Evolutionary conservation across 2,888 invertebrate species (phyloP).

Genomic region (Operophtera brumata): DNA sequence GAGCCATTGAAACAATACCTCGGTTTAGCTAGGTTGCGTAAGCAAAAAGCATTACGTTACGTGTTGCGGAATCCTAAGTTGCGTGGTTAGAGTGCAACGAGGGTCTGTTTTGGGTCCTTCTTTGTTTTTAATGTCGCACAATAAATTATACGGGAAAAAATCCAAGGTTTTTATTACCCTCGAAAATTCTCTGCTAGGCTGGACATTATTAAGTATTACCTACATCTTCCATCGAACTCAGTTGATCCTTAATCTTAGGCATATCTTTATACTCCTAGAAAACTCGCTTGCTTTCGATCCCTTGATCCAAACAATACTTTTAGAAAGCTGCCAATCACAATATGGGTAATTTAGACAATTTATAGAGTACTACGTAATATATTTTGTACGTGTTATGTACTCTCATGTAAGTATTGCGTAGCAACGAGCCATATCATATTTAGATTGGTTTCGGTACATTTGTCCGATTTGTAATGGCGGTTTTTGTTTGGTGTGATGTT

Average conservation of each 20-base stretch:
- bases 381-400: conserved; percentile 26
- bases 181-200: no score
- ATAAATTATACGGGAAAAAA: neutral
- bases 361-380: conserved; percentile 39
- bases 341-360: conserved; percentile 61
- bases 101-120: conserved; percentile 1
- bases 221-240: no score
- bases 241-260: neutral
- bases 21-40: conserved; percentile 15
- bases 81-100: conserved; percentile 1
- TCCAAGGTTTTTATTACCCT: neutral
- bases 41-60: neutral
- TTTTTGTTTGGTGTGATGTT: conserved; percentile 16
- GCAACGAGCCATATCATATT: conserved; percentile 23
- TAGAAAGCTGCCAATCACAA: conserved; percentile 62
- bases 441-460: conserved; percentile 16
- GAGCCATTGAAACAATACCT: conserved; percentile 23
- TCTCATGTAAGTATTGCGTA: conserved; percentile 16
- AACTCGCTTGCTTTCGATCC: conserved; percentile 20
- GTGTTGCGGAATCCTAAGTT: conserved; percentile 10
- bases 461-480: conserved; percentile 20
- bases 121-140: neutral
- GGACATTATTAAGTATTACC: no score
- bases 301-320: conserved; percentile 39
- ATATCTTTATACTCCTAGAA: neutral